Evolutionary conservation across 2,113 vertebrate species (phyloP), one percentile per base, ranked within the genome.

Genomic region (Castor canadensis): DNA sequence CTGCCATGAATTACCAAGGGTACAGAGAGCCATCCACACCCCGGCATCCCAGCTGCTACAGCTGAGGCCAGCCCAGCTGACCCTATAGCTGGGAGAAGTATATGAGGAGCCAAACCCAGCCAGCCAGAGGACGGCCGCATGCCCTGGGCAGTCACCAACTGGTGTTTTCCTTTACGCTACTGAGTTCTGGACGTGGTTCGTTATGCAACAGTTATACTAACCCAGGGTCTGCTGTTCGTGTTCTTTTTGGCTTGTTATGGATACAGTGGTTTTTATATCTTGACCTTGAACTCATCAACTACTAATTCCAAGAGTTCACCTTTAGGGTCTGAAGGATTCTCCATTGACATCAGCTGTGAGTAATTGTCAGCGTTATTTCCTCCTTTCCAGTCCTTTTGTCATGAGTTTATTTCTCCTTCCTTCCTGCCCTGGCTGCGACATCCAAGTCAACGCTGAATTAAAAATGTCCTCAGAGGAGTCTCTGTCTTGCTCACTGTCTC

Each of bases 381-480:
- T 47, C 32, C 64, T 60, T 60, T 30, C 40, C 66, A 91, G 20
- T 28, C 35, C 6, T 60, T 22, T 5, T 9, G 26, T 49, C 40
- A 10, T n/a, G n/a, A n/a, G n/a, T 28, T 60, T 54, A 22, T 3
- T 60, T 38, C 24, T 40, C 83, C 32, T 87, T 60, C 73, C 67
- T 28, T 40, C n/a, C 52, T 30, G 11, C 38, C 6, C 69, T 3
- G 6, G 60, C 32, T 32, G 1, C 38, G 20, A 11, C 60, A 38
- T 40, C 79, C 47, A 24, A 15, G 62, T n/a, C 58, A 32, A 8
- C 26, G 45, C 49, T 6, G 3, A 26, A 15, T n/a, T 1, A 38
- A 17, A n/a, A 24, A 22, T 13, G 17, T 20, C n/a, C 32, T 38
- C 9, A 1, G 0, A 4, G 0, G 28, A 12, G 30, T 43, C n/a